Percentiles rank a stretch among this genome's conserved stretches.
Evolutionary conservation across 2,113 vertebrate species (phyloP).

Genomic region (Plestiodon gilberti): DNA sequence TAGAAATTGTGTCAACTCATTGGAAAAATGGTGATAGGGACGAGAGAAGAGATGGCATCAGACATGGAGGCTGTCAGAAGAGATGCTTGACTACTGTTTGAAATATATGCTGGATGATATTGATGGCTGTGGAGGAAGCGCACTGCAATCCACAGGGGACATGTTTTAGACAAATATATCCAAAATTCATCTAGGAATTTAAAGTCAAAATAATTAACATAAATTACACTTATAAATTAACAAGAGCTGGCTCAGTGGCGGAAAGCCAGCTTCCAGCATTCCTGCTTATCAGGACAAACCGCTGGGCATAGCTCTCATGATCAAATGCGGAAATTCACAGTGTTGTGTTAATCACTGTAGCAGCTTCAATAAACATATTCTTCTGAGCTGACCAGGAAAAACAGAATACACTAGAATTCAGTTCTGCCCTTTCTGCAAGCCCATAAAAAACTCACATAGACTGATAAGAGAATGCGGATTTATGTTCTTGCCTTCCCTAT

Average conservation of each 20-base stretch:
- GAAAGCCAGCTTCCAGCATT: neutral
- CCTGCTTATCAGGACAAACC: neutral
- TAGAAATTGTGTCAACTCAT: conserved; percentile 21
- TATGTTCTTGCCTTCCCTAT: neutral
- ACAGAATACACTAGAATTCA: neutral
- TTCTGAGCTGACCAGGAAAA: accelerated
- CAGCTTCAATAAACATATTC: neutral
- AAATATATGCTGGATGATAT: conserved; percentile 31
- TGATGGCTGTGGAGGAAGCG: neutral
- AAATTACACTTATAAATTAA: neutral
- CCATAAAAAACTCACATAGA: neutral
- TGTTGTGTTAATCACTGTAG: neutral
- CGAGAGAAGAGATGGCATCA: conserved; percentile 4
- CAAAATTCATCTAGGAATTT: conserved; percentile 9
- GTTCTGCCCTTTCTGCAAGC: neutral
- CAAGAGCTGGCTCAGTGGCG: neutral
- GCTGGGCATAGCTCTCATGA: neutral
- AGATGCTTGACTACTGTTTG: conserved; percentile 10
- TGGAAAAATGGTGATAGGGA: conserved; percentile 41
- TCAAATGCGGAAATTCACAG: accelerated
- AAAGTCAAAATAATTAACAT: conserved; percentile 22
- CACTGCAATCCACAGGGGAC: conserved; percentile 27
- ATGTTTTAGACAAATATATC: neutral
- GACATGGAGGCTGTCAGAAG: neutral
- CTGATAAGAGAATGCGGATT: neutral